Base-by-base conservation (phyloP, 2,113 vertebrate species). In the Pachyramphus minor region DNA sequence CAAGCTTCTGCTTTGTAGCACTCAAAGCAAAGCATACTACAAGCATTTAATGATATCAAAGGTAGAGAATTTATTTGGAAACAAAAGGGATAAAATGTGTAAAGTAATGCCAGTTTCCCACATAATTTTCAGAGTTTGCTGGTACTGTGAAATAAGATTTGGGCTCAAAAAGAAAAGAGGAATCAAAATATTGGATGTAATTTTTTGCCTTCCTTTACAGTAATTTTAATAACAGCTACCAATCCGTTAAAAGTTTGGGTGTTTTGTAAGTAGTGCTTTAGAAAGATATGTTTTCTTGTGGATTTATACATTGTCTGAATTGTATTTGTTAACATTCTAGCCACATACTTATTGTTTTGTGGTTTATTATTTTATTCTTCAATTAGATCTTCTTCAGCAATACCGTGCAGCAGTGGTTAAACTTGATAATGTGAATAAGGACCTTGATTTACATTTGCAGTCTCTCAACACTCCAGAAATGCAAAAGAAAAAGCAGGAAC, bases 341-440 rank as follows among this genome's bases (percentile, higher is more conserved):
- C 41, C 6, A 14, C 33, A 58, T 83, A 35, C n/a, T 93, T 66
- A 50, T 2, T 82, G 53, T 17, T 84, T n/a, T 19, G 1, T 76
- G 39, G 4, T 47, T 80, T 67, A 8, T 25, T 14, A 3, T 41
- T 92, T 47, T 79, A 53, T 96, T 95, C 69, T 72, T 42, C 71
- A 58, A 58, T 30, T 90, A 99, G 99, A 98, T 6, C 93, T 98
- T 69, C 98, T 99, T 81, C 96, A 95, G 16, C 98, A 98, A 62
- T 99, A 99, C 89, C 95, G 58, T 22, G 25, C 75, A 39, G 97
- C 97, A 45, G 24, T 98, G 79, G 14, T 95, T 45, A 99, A 98
- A 85, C 93, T 96, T 64, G 84, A 89, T 11, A 12, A 11, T 3
- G 97, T 95, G 41, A 96, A 95, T 30, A 50, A 95, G 55, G 98